Evolutionary conservation across 2,797 vertebrate genomes (phyloP).

Genomic region (Pseudomugil tenellus): DNA sequence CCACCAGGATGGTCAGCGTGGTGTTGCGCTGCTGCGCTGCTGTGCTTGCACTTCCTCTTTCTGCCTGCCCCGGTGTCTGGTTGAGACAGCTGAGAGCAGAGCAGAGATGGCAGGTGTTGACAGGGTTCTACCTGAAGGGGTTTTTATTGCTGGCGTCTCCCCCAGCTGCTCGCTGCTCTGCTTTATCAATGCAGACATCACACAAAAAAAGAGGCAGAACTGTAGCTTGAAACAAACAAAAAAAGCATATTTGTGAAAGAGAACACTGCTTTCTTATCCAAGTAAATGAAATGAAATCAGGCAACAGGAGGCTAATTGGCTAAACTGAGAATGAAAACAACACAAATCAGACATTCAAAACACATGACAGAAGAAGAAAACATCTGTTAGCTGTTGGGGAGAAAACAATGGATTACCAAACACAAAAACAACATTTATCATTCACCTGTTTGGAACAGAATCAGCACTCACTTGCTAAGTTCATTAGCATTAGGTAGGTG

Average conservation of each 20-base stretch:
- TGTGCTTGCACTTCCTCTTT: constrained; percentile 47
- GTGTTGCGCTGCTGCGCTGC: constrained; percentile 31
- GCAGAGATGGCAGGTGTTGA: constrained; percentile 75
- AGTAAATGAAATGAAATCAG: constrained; percentile 64
- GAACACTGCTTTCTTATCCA: constrained; percentile 28
- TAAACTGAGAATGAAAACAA: constrained; percentile 40
- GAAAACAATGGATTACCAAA: constrained; percentile 8
- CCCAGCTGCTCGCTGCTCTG: constrained; percentile 59
- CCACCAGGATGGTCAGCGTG: constrained; percentile 33
- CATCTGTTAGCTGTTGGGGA: not conserved
- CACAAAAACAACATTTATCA: too few species aligned
- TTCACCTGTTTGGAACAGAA: constrained; percentile 1
- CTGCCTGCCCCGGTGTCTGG: constrained; percentile 17
- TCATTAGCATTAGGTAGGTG: constrained; percentile 37
- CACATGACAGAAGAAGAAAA: not conserved
- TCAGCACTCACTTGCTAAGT: constrained; percentile 22
- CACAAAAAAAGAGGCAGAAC: constrained; percentile 27
- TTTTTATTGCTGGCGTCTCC: constrained; percentile 54
- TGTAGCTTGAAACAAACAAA: not conserved
- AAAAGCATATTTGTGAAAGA: constrained; percentile 19
- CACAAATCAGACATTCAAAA: constrained; percentile 24
- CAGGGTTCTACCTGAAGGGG: constrained; percentile 73
- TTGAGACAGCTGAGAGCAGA: constrained; percentile 41
- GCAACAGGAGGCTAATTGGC: constrained; percentile 49
- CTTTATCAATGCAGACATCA: constrained; percentile 62